Percentiles rank a stretch among this genome's conserved stretches.
Conservation (phyloP, 2,888 invertebrate species). For the Tachina lurida region DNA sequence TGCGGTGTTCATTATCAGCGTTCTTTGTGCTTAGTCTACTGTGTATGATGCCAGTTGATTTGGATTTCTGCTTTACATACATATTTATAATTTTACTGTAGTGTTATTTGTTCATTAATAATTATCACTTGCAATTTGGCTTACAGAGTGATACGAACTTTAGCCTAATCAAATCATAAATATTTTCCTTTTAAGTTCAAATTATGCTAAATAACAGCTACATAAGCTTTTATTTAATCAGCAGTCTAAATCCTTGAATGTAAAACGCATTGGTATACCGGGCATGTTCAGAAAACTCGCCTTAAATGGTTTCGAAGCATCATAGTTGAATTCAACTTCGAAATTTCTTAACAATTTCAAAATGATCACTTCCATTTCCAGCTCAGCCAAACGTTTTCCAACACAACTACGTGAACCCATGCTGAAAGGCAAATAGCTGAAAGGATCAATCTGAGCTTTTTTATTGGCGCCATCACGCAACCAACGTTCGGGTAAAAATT, state of each 20-base stretch:
- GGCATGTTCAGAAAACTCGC: conserved; percentile 77
- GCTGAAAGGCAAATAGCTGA: conserved; percentile 87
- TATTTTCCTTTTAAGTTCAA: too few relatives aligned
- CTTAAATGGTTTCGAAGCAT: conserved; percentile 75
- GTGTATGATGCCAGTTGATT: too few relatives aligned
- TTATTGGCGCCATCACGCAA: conserved; percentile 75
- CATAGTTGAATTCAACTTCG: conserved; percentile 76
- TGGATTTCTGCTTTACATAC: too few relatives aligned
- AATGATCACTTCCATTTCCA: conserved; percentile 86
- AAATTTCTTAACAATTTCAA: conserved; percentile 80
- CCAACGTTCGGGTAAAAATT: conserved; percentile 91
- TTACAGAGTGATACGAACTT: too few relatives aligned
- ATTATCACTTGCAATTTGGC: too few relatives aligned
- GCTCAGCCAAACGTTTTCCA: conserved; percentile 88
- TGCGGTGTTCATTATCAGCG: too few relatives aligned
- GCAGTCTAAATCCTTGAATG: conserved; percentile 59
- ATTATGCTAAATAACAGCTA: too few relatives aligned
- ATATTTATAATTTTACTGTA: too few relatives aligned
- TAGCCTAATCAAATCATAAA: too few relatives aligned
- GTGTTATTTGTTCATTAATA: too few relatives aligned
- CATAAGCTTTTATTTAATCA: too few relatives aligned
- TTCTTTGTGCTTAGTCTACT: too few relatives aligned
- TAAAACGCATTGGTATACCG: conserved; percentile 79
- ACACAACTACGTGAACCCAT: conserved; percentile 88
- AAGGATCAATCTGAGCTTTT: conserved; percentile 81